phyloP scores from a whole-genome alignment of 2,797 vertebrate genomes.

The Hydrophis major region DNA sequence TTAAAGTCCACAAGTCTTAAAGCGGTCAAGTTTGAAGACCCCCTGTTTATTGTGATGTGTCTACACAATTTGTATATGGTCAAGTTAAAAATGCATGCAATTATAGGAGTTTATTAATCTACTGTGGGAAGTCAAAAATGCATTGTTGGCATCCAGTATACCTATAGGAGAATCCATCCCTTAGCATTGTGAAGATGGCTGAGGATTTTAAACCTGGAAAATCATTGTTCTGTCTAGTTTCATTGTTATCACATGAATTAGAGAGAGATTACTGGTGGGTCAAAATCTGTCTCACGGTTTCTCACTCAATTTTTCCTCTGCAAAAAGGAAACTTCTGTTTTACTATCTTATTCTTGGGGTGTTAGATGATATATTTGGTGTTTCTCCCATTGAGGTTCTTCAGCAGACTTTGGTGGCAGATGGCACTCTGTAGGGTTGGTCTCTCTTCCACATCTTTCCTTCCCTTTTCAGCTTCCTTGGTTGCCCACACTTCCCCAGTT shows the following conservation, averaged over 20 bases:
- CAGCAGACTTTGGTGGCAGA: background rate
- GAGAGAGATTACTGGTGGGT: background rate
- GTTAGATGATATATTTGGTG: background rate
- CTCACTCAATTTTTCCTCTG: background rate
- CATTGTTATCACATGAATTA: slow-evolving; percentile 70
- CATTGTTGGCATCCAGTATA: background rate
- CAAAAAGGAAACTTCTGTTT: background rate
- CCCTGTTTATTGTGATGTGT: background rate
- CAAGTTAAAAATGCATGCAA: no score
- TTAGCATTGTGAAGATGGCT: background rate
- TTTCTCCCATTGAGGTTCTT: background rate
- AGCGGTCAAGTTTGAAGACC: no score
- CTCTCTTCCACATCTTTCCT: background rate
- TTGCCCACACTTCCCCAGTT: background rate
- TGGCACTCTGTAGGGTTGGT: background rate
- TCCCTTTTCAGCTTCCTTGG: background rate
- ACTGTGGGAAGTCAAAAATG: background rate
- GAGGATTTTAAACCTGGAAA: background rate
- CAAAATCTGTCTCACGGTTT: background rate
- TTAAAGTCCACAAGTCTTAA: no score
- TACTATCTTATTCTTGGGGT: background rate
- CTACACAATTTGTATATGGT: background rate
- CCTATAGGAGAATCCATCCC: background rate
- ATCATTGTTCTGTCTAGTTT: slow-evolving; percentile 28
- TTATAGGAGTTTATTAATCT: background rate